These are phyloP conservation scores for Poecilia gillii DNA, from an alignment of 2,797 vertebrate species.

Conservation along the genomic window DNA sequence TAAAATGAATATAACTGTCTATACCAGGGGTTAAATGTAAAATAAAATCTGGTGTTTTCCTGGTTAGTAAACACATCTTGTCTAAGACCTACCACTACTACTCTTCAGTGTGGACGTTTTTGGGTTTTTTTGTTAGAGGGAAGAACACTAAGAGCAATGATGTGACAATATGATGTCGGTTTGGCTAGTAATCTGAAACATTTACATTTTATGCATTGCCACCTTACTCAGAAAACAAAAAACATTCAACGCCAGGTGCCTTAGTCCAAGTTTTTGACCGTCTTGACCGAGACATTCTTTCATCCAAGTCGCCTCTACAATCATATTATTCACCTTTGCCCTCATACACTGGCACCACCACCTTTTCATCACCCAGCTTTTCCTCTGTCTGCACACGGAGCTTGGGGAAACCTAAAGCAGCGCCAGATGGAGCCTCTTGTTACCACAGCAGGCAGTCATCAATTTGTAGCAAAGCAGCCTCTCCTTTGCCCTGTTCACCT, in stretches of 20 bases:
- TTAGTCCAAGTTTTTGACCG: constrained; percentile 37
- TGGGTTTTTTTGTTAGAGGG: not conserved
- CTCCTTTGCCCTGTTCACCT: constrained; percentile 51
- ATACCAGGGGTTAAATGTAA: not conserved
- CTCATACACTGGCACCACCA: constrained; percentile 24
- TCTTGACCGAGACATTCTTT: constrained; percentile 64
- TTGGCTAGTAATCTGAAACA: not conserved
- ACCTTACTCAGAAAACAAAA: constrained; percentile 41
- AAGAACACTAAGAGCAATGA: not conserved
- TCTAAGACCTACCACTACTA: not conserved
- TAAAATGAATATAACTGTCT: too few species aligned
- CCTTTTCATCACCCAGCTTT: constrained; percentile 23
- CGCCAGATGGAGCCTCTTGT: constrained; percentile 74
- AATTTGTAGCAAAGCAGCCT: constrained; percentile 54
- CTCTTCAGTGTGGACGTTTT: not conserved
- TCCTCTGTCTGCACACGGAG: constrained; percentile 50
- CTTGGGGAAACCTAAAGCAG: constrained; percentile 62
- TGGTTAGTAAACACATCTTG: not conserved
- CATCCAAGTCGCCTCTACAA: constrained; percentile 50
- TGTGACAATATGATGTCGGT: not conserved
- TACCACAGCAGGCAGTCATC: constrained; percentile 67
- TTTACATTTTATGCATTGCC: constrained; percentile 16
- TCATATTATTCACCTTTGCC: constrained; percentile 45
- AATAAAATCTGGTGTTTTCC: not conserved
- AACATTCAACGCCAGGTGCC: constrained; percentile 42